Percentiles rank a stretch among this genome's conserved stretches.
Conservation (phyloP, 1,140 invertebrate genomes). For the Anadara kagoshimensis region DNA sequence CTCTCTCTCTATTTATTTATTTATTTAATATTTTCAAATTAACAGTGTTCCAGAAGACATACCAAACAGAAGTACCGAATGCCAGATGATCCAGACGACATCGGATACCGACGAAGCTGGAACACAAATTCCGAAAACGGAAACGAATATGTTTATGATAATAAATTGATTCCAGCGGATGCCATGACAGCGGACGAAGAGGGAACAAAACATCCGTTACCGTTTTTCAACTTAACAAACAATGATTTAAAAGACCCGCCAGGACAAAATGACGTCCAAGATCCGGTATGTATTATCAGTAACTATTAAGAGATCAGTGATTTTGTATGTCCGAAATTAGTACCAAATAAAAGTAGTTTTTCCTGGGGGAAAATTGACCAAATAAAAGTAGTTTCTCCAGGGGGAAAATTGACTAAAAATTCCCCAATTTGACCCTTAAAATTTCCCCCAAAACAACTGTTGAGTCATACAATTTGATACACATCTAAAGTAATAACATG, state of each 20-base stretch:
- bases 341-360: too few relatives aligned
- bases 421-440: too few relatives aligned
- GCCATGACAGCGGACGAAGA: conserved; percentile 13
- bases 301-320: too few relatives aligned
- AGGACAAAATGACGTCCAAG: not conserved
- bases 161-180: conserved; percentile 6
- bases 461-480: too few relatives aligned
- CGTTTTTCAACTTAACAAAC: not conserved
- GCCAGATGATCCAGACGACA: conserved; percentile 19
- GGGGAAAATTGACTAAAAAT: too few relatives aligned
- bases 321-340: too few relatives aligned
- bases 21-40: not conserved
- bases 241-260: not conserved
- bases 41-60: conserved; percentile 13
- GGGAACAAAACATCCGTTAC: conserved; percentile 2
- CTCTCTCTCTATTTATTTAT: too few relatives aligned
- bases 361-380: too few relatives aligned
- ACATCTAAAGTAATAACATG: too few relatives aligned
- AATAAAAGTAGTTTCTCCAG: too few relatives aligned
- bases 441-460: too few relatives aligned
- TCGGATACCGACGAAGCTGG: not conserved
- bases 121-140: not conserved
- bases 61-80: conserved; percentile 19
- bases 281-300: not conserved
- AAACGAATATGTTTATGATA: conserved; percentile 19